Conservation (phyloP, 2,888 invertebrate species). For the Balanococcus diminutus region DNA sequence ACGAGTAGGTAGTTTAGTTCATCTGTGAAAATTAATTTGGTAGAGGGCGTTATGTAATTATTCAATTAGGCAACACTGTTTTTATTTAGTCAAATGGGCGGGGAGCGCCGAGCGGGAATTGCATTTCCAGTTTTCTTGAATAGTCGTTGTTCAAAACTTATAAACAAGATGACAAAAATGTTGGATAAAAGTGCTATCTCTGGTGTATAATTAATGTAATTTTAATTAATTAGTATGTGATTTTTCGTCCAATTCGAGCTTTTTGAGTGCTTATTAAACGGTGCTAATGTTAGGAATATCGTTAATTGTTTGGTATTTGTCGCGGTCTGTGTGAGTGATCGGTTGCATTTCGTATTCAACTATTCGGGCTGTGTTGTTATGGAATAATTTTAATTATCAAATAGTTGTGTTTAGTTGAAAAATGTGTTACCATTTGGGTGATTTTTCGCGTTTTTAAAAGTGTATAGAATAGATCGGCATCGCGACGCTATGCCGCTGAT, state of each 20-base stretch:
- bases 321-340: neutral
- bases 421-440: neutral
- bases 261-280: neutral
- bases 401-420: neutral
- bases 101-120: conserved; percentile 50
- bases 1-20: neutral
- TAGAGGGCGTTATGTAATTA: conserved; percentile 24
- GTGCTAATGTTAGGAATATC: neutral
- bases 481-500: neutral
- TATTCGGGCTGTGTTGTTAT: neutral
- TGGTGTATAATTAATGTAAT: neutral
- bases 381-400: neutral
- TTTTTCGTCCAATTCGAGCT: neutral
- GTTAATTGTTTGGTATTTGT: neutral
- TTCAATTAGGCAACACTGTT: conserved; percentile 35
- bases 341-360: neutral
- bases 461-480: neutral
- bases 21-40: neutral
- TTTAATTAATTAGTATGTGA: neutral
- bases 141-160: conserved; percentile 41
- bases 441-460: neutral
- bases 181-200: neutral
- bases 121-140: conserved; percentile 49
- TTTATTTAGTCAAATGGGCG: conserved; percentile 1
- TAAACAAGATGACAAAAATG: conserved; percentile 25